Percentiles rank a stretch among this genome's conserved stretches.
Evolutionary conservation across 2,888 invertebrate species (phyloP).

Genomic region (Deilephila porcellus): DNA sequence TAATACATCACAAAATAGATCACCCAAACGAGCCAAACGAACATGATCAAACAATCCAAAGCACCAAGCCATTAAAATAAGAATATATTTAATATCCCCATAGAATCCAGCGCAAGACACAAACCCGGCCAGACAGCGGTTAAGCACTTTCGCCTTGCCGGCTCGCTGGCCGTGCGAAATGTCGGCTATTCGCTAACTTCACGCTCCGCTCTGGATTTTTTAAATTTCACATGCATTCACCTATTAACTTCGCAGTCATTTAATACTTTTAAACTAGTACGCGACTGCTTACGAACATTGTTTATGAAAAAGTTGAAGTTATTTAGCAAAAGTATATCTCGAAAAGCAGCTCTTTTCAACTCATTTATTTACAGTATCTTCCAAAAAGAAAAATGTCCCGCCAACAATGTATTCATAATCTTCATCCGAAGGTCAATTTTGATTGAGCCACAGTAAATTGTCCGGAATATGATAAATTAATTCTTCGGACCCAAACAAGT

Average conservation of each 20-base stretch:
- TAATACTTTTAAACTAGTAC: conserved; percentile 13
- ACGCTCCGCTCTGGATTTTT: conserved; percentile 51
- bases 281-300: not conserved
- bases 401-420: not conserved
- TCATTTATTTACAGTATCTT: not conserved
- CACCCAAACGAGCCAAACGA: not conserved
- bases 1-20: no score
- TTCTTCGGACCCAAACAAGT: conserved; percentile 19
- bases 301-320: not conserved
- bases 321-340: not conserved
- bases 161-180: conserved; percentile 47
- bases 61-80: not conserved
- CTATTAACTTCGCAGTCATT: conserved; percentile 17
- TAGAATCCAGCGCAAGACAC: not conserved
- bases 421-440: conserved; percentile 19
- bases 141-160: conserved; percentile 48
- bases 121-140: conserved; percentile 35
- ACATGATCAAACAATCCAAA: no score
- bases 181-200: conserved; percentile 43
- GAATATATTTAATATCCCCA: not conserved
- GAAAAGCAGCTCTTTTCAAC: no score
- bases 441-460: not conserved
- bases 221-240: conserved; percentile 29
- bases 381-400: not conserved
- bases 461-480: not conserved